Evolutionary conservation across 2,797 vertebrate species (phyloP).

Genomic region (Pangasius sanitwongsei): DNA sequence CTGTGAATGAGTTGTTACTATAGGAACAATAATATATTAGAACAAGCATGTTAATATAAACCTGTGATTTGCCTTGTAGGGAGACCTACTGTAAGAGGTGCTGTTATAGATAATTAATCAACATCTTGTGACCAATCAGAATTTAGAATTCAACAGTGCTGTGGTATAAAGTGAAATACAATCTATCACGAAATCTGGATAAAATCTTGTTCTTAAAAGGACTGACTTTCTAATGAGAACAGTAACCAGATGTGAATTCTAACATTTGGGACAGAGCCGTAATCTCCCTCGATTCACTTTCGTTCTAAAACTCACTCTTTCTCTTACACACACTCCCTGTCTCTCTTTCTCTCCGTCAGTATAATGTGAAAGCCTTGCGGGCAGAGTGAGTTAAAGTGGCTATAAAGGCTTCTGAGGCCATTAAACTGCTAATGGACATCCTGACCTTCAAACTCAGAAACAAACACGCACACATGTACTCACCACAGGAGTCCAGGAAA

Average conservation of each 20-base stretch:
- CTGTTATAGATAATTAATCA: neutral
- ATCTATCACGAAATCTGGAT: neutral
- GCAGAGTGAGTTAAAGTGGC: conserved; percentile 32
- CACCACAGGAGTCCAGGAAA: conserved; percentile 30
- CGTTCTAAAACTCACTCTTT: neutral
- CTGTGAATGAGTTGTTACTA: neutral
- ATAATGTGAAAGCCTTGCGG: conserved; percentile 9
- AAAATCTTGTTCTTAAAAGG: neutral
- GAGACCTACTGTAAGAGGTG: neutral
- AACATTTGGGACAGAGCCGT: too few relatives aligned
- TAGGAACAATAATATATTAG: neutral
- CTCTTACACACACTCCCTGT: neutral
- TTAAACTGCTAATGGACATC: conserved; percentile 42
- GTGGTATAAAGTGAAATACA: neutral
- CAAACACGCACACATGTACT: conserved; percentile 28
- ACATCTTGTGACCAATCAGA: neutral
- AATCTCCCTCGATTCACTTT: neutral
- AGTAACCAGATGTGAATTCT: neutral
- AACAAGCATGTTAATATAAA: neutral
- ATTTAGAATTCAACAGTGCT: neutral
- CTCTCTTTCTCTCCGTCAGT: neutral
- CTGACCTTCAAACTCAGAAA: conserved; percentile 31
- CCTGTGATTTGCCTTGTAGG: neutral
- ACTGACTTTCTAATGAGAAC: neutral
- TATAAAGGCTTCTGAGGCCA: conserved; percentile 26